phyloP scores from a whole-genome alignment of 2,888 invertebrate genomes.

The Xylota sylvarum region DNA sequence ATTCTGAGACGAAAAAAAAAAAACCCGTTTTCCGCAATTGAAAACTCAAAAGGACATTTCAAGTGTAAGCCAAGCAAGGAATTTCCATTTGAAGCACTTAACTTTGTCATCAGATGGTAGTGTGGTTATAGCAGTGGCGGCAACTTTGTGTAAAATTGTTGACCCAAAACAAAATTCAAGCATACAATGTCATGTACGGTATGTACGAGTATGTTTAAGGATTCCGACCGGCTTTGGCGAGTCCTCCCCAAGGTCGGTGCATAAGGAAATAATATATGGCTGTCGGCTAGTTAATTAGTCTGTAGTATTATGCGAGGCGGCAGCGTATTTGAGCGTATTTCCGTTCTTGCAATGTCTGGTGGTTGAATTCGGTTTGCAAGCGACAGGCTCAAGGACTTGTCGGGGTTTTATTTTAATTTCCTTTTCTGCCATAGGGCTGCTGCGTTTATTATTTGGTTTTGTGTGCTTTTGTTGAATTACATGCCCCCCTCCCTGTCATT shows the following conservation, averaged over 20 bases:
- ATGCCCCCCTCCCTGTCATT: neutral
- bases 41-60: slow-evolving; percentile 48
- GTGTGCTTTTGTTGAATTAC: slow-evolving; percentile 7
- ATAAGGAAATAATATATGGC: neutral
- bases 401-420: slow-evolving; percentile 50
- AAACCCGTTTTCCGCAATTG: slow-evolving; percentile 31
- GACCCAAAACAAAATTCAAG: slow-evolving; percentile 36
- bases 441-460: slow-evolving; percentile 26
- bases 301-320: slow-evolving; percentile 5
- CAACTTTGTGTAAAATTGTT: slow-evolving; percentile 38
- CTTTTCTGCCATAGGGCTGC: slow-evolving; percentile 35
- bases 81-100: slow-evolving; percentile 57
- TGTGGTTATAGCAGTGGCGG: slow-evolving; percentile 11
- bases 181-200: slow-evolving; percentile 31
- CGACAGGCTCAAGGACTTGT: slow-evolving; percentile 40
- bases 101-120: slow-evolving; percentile 35
- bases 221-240: slow-evolving; percentile 11
- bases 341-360: slow-evolving; percentile 27
- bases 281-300: slow-evolving; percentile 50
- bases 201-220: slow-evolving; percentile 2
- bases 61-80: slow-evolving; percentile 53
- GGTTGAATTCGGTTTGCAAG: slow-evolving; percentile 19
- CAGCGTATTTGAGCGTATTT: slow-evolving; percentile 12
- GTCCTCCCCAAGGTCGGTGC: slow-evolving; percentile 38
- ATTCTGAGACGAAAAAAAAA: too few relatives aligned